phyloP scores from a whole-genome alignment of 2,888 invertebrate species.

The Leptopterna dolabrata region DNA sequence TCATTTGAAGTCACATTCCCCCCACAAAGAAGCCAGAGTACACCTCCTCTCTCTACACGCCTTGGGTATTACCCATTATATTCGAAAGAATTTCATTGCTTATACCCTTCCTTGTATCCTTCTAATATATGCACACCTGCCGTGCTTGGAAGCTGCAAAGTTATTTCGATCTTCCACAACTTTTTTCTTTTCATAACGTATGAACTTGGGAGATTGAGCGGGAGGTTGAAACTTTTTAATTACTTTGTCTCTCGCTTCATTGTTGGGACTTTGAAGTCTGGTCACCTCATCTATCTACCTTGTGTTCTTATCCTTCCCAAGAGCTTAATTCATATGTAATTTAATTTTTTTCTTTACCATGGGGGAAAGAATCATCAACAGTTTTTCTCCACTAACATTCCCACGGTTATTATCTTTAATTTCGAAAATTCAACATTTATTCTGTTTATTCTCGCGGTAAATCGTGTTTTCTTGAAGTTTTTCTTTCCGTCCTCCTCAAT shows the following conservation, averaged over 20 bases:
- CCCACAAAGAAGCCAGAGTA: too few relatives aligned
- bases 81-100: too few relatives aligned
- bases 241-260: constrained; percentile 12
- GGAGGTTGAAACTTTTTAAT: not conserved
- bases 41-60: too few relatives aligned
- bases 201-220: not conserved
- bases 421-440: too few relatives aligned
- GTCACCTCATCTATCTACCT: not conserved
- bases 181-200: not conserved
- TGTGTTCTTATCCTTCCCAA: not conserved
- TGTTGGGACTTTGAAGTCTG: constrained; percentile 5
- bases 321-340: not conserved
- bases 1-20: too few relatives aligned
- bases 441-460: too few relatives aligned
- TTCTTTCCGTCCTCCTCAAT: too few relatives aligned
- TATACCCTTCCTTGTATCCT: too few relatives aligned
- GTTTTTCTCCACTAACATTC: not conserved
- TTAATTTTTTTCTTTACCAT: not conserved
- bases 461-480: too few relatives aligned
- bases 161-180: not conserved
- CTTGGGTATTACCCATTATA: too few relatives aligned
- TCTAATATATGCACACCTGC: not conserved
- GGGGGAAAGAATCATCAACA: not conserved
- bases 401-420: not conserved
- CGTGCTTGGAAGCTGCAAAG: not conserved